A percentile compares a stretch with the other conserved stretches of the same genome.
These are phyloP conservation scores for Diabrotica virgifera DNA, from an alignment of 1,140 invertebrate species.

Conservation along the genomic window DNA sequence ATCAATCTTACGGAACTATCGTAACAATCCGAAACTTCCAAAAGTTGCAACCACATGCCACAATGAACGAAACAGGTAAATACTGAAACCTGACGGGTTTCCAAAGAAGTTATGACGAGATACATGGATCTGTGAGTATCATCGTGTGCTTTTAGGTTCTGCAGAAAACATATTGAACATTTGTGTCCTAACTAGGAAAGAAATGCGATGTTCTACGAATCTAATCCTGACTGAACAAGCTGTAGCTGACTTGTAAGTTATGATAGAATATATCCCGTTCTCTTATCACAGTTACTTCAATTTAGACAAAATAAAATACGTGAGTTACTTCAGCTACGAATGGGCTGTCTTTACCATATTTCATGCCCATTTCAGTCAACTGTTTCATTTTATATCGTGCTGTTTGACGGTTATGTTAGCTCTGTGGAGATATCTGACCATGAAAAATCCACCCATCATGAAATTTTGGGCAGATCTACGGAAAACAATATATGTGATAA, in stretches of 20 bases:
- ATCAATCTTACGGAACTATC: too few relatives aligned
- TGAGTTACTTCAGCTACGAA: constrained; percentile 65
- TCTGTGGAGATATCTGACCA: constrained; percentile 91
- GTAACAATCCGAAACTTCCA: background rate
- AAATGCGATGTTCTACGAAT: constrained; percentile 87
- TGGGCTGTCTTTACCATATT: constrained; percentile 82
- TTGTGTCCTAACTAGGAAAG: constrained; percentile 84
- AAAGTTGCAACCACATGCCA: background rate
- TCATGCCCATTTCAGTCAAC: constrained; percentile 79
- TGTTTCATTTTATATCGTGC: constrained; percentile 89
- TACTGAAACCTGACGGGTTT: constrained; percentile 49
- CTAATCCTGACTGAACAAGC: constrained; percentile 83
- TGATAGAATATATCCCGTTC: constrained; percentile 92
- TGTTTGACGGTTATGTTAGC: constrained; percentile 90
- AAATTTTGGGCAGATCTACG: constrained; percentile 69
- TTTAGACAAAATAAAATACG: constrained; percentile 50
- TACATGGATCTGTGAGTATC: constrained; percentile 76
- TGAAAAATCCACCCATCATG: constrained; percentile 64
- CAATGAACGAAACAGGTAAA: constrained; percentile 19
- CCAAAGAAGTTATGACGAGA: constrained; percentile 49
- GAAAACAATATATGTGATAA: constrained; percentile 70
- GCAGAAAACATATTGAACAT: constrained; percentile 93
- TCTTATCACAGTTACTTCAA: constrained; percentile 77
- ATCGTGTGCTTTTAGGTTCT: constrained; percentile 89
- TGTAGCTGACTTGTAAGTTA: constrained; percentile 87